Evolutionary conservation across 1,140 invertebrate genomes (phyloP), one percentile per base, ranked within the genome.

Genomic region (Andricus grossulariae): DNA sequence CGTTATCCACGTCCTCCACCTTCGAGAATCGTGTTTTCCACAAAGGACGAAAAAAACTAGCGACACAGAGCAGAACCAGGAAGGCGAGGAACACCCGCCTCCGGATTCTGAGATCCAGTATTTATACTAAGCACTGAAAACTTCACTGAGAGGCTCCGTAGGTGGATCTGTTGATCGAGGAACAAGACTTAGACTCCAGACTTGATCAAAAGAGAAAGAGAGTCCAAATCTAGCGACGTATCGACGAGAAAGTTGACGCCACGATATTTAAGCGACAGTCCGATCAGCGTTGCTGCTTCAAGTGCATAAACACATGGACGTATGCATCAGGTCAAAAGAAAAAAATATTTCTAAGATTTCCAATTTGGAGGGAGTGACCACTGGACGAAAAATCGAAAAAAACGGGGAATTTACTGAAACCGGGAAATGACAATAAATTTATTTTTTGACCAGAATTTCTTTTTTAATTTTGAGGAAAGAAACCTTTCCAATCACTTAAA

Each of bases 1-100:
- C 60, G 60, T 45, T 45, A 45, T 45, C 39, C 21, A 75, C 51
- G 55, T 76, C 50, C 52, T 79, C 82, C 82, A 83, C 81, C 71
- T 45, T 45, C 39, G 10, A 45, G 10, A 4, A 5, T 32, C 15
- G 54, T 55, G 8, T 55, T 21, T 55, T 55, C 21, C 21, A 3
- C n/a, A 54, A 54, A n/a, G 21, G 19, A 55, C 18, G 54, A 19
- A 55, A 55, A 55, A 55, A 54, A 54, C 16, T 10, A 54, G 10
- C n/a, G 18, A 16, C 11, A 18, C 19, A 19, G 32, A n/a, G 51
- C 32, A 21, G 3, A 50, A 74, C 51, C 25, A 72, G 55, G 52
- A 72, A 15, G 19, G 18, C n/a, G 39, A 32, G 49, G 49, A 55
- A 73, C 49, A 7, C 66, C 19, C 11, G 8, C 6, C 13, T 16